Evolutionary conservation across 2,113 vertebrate species (phyloP).

Genomic region (Silurus meridionalis): DNA sequence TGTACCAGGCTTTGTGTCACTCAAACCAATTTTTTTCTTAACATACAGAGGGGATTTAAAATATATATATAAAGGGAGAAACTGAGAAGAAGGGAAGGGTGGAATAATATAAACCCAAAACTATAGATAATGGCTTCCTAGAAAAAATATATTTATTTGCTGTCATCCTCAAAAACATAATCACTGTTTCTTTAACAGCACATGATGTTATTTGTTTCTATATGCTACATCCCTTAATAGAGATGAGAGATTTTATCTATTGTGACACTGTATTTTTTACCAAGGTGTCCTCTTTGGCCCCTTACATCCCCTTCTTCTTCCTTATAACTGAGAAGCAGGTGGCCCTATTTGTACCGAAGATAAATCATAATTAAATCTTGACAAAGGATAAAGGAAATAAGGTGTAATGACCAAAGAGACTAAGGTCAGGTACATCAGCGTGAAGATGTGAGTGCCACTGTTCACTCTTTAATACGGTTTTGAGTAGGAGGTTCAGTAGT

Average conservation of each 20-base stretch:
- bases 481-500: slow-evolving; percentile 23
- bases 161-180: neutral
- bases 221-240: neutral
- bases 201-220: neutral
- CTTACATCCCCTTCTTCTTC: neutral
- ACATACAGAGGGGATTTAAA: slow-evolving; percentile 5
- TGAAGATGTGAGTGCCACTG: slow-evolving; percentile 8
- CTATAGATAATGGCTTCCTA: slow-evolving; percentile 9
- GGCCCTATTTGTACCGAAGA: slow-evolving; percentile 10
- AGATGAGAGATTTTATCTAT: neutral
- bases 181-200: neutral
- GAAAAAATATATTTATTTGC: neutral
- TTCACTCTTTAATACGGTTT: slow-evolving; percentile 29
- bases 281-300: neutral
- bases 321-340: slow-evolving; percentile 34
- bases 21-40: slow-evolving; percentile 16
- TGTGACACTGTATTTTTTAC: neutral
- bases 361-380: slow-evolving; percentile 15
- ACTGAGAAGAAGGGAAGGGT: slow-evolving; percentile 12
- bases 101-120: neutral
- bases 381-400: slow-evolving; percentile 29
- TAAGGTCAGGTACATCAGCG: neutral
- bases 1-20: slow-evolving; percentile 15
- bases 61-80: slow-evolving; percentile 1
- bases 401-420: slow-evolving; percentile 22